These are phyloP conservation scores for Drosophila virilis DNA, from an alignment of 1,140 invertebrate species.

Conservation along the genomic window DNA sequence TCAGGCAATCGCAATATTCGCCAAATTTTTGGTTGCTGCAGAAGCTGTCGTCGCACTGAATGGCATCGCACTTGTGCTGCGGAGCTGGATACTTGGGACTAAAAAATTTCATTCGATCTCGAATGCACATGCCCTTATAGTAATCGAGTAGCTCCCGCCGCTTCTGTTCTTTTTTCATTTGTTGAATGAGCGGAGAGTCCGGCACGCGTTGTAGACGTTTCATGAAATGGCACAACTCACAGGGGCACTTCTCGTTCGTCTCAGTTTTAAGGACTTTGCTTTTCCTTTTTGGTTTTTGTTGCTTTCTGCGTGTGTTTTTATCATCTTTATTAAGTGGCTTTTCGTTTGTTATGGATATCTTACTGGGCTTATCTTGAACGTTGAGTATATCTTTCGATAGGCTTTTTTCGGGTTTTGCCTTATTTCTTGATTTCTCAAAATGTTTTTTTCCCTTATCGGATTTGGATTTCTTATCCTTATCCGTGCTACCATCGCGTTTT, in stretches of 20 bases:
- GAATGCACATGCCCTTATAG: conserved; percentile 37
- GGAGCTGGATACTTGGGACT: background rate
- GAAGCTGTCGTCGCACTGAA: conserved; percentile 32
- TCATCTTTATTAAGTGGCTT: no score
- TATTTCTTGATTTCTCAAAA: no score
- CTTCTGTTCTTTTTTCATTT: conserved; percentile 39
- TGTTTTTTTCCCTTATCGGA: no score
- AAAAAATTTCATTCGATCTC: conserved; percentile 35
- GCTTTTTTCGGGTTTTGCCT: background rate
- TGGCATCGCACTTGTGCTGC: conserved; percentile 28
- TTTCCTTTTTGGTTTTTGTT: background rate
- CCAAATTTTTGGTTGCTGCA: conserved; percentile 29
- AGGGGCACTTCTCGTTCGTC: conserved; percentile 40
- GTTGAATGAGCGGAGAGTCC: conserved; percentile 48
- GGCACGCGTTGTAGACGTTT: conserved; percentile 7
- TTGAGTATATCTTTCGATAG: no score
- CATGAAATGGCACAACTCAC: conserved; percentile 44
- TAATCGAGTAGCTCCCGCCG: conserved; percentile 34
- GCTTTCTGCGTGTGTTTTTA: no score
- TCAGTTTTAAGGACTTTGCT: no score
- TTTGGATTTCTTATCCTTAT: no score
- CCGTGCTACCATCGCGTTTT: no score
- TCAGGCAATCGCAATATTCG: conserved; percentile 35
- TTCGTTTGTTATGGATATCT: no score
- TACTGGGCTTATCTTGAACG: no score